Evolutionary conservation across 2,888 invertebrate genomes (phyloP).

Genomic region (Melitaea athalia): DNA sequence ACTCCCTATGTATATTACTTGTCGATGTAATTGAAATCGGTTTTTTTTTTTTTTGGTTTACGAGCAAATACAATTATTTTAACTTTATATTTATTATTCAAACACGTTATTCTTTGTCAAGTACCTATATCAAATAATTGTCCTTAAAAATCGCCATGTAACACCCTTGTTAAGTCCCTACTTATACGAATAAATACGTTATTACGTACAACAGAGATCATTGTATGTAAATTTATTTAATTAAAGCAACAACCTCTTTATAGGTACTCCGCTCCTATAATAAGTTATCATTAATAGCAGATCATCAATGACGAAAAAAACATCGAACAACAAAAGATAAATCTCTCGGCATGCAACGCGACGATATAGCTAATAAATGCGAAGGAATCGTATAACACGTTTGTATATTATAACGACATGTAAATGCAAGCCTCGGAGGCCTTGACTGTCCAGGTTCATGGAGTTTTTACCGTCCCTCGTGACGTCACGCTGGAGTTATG

Average conservation of each 20-base stretch:
- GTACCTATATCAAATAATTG: too few species aligned
- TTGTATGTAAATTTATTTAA: neutral
- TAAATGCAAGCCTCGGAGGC: constrained; percentile 66
- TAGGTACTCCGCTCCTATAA: neutral
- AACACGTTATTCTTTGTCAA: too few species aligned
- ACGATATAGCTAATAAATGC: constrained; percentile 38
- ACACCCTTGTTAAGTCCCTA: too few species aligned
- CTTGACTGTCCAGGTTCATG: constrained; percentile 75
- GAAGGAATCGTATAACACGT: constrained; percentile 32
- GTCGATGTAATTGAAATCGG: too few species aligned
- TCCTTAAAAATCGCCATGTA: too few species aligned
- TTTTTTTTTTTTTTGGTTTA: too few species aligned
- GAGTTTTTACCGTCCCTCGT: constrained; percentile 70
- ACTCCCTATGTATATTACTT: too few species aligned
- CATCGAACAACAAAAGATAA: constrained; percentile 17
- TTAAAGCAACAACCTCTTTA: neutral
- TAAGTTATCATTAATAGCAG: constrained; percentile 1
- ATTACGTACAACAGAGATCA: neutral
- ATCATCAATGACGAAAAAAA: constrained; percentile 13
- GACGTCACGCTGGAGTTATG: constrained; percentile 77
- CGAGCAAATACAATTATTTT: too few species aligned
- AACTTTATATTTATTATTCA: too few species aligned
- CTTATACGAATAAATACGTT: too few species aligned
- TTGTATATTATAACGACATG: constrained; percentile 37
- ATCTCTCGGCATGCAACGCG: constrained; percentile 26